These are phyloP conservation scores for Allobates femoralis DNA, from an alignment of 2,797 vertebrate genomes.

Conservation along the genomic window DNA sequence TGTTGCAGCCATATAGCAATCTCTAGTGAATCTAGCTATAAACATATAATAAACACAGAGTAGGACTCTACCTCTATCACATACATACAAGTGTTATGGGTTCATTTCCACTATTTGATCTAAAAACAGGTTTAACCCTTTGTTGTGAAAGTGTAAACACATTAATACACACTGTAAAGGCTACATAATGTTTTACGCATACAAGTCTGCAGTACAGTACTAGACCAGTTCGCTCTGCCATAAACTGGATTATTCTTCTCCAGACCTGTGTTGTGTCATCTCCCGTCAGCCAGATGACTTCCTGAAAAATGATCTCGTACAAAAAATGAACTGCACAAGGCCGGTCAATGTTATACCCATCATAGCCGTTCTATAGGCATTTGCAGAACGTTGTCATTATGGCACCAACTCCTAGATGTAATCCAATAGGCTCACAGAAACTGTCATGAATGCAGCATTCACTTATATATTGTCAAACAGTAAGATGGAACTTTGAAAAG, in stretches of 20 bases:
- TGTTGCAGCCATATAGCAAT: no score
- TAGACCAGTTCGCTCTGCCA: not conserved
- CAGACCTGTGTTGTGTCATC: conserved; percentile 1
- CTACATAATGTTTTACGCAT: conserved; percentile 40
- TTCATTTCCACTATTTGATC: conserved; percentile 43
- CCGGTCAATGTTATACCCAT: not conserved
- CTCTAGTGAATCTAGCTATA: not conserved
- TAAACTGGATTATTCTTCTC: conserved; percentile 12
- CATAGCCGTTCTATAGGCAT: not conserved
- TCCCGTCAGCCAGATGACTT: no score
- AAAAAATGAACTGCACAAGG: not conserved
- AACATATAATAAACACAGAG: conserved; percentile 1
- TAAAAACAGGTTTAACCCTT: conserved; percentile 46
- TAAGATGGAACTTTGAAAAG: not conserved
- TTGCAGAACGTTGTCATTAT: not conserved
- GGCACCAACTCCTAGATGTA: not conserved
- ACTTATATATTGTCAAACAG: not conserved
- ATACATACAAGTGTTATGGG: conserved; percentile 37
- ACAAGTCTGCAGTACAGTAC: not conserved
- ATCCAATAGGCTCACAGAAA: not conserved
- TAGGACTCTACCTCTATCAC: not conserved
- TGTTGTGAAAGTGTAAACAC: conserved; percentile 29
- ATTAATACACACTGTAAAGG: conserved; percentile 29
- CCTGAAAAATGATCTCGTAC: not conserved
- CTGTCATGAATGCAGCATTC: not conserved